phyloP scores from a whole-genome alignment of 2,113 vertebrate genomes.

The Dromaius novaehollandiae region DNA sequence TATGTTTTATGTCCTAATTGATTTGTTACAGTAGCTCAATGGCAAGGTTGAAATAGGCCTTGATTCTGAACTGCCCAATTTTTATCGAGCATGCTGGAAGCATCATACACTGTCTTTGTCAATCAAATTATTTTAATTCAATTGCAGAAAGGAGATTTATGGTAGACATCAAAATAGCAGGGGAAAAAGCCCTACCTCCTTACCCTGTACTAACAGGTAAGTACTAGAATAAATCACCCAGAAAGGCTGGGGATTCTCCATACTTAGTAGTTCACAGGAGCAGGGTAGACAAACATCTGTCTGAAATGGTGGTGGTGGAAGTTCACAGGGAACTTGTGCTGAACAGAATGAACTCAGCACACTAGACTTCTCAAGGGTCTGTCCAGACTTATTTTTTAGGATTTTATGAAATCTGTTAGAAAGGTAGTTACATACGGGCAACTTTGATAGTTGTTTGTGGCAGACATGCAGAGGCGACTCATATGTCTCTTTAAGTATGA shows the following conservation, averaged over 20 bases:
- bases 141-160: neutral
- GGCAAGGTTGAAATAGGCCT: neutral
- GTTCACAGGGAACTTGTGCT: neutral
- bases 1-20: accelerated
- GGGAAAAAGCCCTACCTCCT: neutral
- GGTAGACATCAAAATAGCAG: neutral
- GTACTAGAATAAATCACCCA: neutral
- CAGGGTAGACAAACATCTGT: neutral
- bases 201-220: neutral
- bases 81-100: neutral
- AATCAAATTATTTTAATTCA: neutral
- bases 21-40: neutral
- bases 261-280: neutral
- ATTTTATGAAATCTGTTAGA: neutral
- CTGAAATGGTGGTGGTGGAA: accelerated
- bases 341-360: neutral
- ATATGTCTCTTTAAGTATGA: neutral
- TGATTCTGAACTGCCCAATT: neutral
- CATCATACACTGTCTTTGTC: neutral
- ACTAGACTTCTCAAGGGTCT: neutral
- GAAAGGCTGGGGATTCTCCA: neutral
- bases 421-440: neutral
- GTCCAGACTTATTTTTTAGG: neutral
- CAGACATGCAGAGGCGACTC: accelerated
- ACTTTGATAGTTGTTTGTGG: neutral